Conservation (phyloP, 2,888 invertebrate species). For the Leptopterna dolabrata region DNA sequence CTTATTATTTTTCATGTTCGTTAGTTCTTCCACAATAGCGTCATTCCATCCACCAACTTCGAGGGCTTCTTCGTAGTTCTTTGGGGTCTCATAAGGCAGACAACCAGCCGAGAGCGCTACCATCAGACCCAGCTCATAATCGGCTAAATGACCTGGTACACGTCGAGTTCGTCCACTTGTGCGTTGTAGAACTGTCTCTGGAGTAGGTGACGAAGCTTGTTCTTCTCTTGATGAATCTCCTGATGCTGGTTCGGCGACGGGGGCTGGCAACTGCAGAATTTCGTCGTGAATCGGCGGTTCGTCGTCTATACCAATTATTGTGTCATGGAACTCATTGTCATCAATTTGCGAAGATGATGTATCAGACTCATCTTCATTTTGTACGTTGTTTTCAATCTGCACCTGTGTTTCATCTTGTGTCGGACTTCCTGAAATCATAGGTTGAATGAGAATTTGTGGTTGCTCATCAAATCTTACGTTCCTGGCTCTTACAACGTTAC, state of each 20-base stretch:
- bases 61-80: not conserved
- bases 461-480: slow-evolving; percentile 35
- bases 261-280: too few relatives aligned
- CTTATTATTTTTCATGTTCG: not conserved
- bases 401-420: not conserved
- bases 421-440: not conserved
- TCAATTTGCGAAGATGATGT: too few relatives aligned
- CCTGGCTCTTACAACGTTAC: slow-evolving; percentile 19
- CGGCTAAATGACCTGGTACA: not conserved
- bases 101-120: not conserved
- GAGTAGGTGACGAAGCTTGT: too few relatives aligned
- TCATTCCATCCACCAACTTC: not conserved
- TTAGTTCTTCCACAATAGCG: not conserved
- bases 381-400: not conserved
- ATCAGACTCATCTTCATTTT: too few relatives aligned
- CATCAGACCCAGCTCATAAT: not conserved
- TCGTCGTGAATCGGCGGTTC: too few relatives aligned
- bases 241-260: too few relatives aligned
- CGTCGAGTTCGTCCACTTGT: not conserved
- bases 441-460: not conserved
- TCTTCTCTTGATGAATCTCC: too few relatives aligned
- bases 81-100: slow-evolving; percentile 12
- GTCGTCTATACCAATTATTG: too few relatives aligned
- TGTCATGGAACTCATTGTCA: too few relatives aligned
- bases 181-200: too few relatives aligned